Evolutionary conservation across 2,888 invertebrate genomes (phyloP).

Genomic region (Hymenopus coronatus): DNA sequence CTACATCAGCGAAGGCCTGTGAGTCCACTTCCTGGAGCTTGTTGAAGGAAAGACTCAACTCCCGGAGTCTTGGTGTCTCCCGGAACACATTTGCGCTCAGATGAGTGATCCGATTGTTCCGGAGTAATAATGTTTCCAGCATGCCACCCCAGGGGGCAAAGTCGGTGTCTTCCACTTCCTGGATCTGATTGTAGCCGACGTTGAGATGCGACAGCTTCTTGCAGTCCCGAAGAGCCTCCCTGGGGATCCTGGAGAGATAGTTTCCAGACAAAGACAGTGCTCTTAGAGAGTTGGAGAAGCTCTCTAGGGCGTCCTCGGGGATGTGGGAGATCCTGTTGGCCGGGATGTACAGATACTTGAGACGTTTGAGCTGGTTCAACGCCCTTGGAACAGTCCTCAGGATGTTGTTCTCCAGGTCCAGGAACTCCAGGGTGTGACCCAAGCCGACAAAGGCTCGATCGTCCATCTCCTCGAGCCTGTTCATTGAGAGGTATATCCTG

Average conservation of each 20-base stretch:
- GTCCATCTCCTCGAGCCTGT: conserved; percentile 37
- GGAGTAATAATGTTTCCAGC: conserved; percentile 43
- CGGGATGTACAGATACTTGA: conserved; percentile 39
- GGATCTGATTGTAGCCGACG: conserved; percentile 43
- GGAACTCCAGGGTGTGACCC: conserved; percentile 37
- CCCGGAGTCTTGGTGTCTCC: conserved; percentile 45
- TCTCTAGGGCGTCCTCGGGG: conserved; percentile 38
- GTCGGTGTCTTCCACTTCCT: conserved; percentile 33
- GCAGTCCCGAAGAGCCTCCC: conserved; percentile 38
- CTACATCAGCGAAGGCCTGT: conserved; percentile 43
- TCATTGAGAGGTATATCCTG: conserved; percentile 40
- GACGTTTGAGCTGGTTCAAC: conserved; percentile 36
- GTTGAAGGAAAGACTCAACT: conserved; percentile 50
- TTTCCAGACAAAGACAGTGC: conserved; percentile 39
- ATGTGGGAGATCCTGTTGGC: conserved; percentile 39
- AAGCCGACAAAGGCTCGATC: conserved; percentile 41
- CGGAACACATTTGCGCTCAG: conserved; percentile 42
- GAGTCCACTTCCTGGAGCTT: conserved; percentile 44
- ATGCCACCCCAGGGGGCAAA: conserved; percentile 39
- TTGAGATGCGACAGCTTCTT: conserved; percentile 43
- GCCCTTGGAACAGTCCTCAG: conserved; percentile 37
- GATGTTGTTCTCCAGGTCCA: conserved; percentile 39
- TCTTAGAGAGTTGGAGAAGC: conserved; percentile 37
- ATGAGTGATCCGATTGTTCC: conserved; percentile 42
- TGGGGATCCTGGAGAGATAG: conserved; percentile 38